Evolutionary conservation across 2,888 invertebrate genomes (phyloP), one percentile per base, ranked within the genome.

Genomic region (Digitonthophagus gazella): DNA sequence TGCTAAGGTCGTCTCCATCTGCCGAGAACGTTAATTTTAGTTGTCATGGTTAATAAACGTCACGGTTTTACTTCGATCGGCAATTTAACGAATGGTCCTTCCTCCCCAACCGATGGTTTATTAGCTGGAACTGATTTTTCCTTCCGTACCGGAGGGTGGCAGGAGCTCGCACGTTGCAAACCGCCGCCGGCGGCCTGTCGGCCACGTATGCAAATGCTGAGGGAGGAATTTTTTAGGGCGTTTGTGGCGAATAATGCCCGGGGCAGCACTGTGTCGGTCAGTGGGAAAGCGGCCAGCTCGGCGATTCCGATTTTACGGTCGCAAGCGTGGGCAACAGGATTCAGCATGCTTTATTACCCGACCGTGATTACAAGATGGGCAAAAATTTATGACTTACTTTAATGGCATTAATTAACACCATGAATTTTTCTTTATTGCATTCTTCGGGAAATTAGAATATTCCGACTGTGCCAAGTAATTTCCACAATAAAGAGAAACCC

Each of bases 91-190:
- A 61, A 20, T 20, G 5, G 15, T 5, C 61, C 19, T n/a, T 61
- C n/a, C 57, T 16, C 18, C 61, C 61, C 61, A 11, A n/a, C 19
- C 19, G 61, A 16, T 57, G 57, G 20, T 18, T 61, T 61, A 61
- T 61, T 61, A 61, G 20, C 18, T 20, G 61, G 61, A 61, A 61
- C 61, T 18, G 61, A 61, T 61, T 61, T 61, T 61, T 20, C 20
- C 61, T 61, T 61, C 61, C 61, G 18, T 61, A 19, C 18, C 18
- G 11, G 28, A 44, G 28, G 28, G 28, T 44, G 28, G 28, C 28
- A 5, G 28, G 28, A 44, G 28, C 61, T 61, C n/a, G 18, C 18
- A 61, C 18, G 18, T n/a, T n/a, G 19, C 61, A 61, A 20, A 61
- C 57, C 57, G 57, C 16, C 16, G n/a, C 57, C 15, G 18, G 18